Evolutionary conservation across 2,888 invertebrate genomes (phyloP).

Genomic region (Pseudococcus jackbeardsleyi): DNA sequence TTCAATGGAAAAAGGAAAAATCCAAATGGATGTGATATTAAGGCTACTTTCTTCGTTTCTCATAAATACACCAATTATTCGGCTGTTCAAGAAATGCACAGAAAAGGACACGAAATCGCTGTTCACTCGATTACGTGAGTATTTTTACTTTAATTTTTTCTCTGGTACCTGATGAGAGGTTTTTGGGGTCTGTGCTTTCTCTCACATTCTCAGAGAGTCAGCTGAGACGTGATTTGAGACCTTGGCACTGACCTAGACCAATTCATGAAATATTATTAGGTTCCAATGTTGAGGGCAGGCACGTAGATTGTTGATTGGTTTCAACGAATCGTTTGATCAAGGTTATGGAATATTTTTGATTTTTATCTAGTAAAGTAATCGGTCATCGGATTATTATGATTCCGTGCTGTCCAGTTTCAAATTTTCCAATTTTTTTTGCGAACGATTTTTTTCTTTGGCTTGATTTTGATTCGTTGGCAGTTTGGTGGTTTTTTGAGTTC

Average conservation of each 20-base stretch:
- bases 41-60: conserved; percentile 91
- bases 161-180: neutral
- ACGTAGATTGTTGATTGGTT: neutral
- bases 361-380: neutral
- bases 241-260: neutral
- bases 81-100: conserved; percentile 90
- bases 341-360: conserved; percentile 6
- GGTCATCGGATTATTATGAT: neutral
- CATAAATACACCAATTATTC: conserved; percentile 96
- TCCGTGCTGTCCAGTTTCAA: neutral
- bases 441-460: no score
- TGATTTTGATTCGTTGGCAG: no score
- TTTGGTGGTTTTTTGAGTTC: no score
- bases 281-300: neutral
- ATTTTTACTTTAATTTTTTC: neutral
- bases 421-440: neutral
- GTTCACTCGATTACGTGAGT: conserved; percentile 94
- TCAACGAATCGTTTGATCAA: conserved; percentile 2
- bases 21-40: conserved; percentile 94
- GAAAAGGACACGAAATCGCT: conserved; percentile 93
- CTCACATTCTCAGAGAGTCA: neutral
- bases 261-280: neutral
- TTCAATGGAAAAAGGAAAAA: conserved; percentile 91
- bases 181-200: no score
- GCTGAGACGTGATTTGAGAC: neutral